A percentile compares a stretch with the other conserved stretches of the same genome.
Conservation (phyloP, 1,140 invertebrate species). For the Caenorhabditis briggsae region DNA sequence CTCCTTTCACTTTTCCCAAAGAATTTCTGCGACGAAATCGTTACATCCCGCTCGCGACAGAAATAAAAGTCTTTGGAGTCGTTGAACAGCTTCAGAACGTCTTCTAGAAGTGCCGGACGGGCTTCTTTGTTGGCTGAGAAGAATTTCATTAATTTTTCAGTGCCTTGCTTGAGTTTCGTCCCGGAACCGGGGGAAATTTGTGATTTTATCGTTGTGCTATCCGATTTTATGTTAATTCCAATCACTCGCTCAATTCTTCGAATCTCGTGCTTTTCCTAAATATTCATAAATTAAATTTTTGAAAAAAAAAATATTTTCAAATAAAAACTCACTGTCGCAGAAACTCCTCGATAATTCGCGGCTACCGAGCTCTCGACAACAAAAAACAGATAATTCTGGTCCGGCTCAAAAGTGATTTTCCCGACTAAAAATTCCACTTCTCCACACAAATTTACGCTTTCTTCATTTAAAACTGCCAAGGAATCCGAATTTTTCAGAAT, state of each 20-base stretch:
- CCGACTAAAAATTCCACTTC: constrained; percentile 28
- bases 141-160: constrained; percentile 70
- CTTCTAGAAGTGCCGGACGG: constrained; percentile 67
- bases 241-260: constrained; percentile 23
- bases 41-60: constrained; percentile 68
- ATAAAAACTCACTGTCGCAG: background rate
- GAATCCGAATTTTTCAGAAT: background rate
- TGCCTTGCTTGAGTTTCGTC: constrained; percentile 66
- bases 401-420: constrained; percentile 1
- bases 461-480: background rate
- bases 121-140: constrained; percentile 64
- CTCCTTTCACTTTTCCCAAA: background rate
- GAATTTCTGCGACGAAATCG: constrained; percentile 70
- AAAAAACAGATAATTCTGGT: constrained; percentile 23
- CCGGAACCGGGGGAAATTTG: constrained; percentile 1
- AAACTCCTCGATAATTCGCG: constrained; percentile 2
- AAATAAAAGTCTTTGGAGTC: constrained; percentile 75
- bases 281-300: too few species aligned
- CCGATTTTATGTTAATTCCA: constrained; percentile 20
- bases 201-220: background rate
- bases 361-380: constrained; percentile 29
- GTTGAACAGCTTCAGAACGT: constrained; percentile 73
- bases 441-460: background rate
- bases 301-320: background rate
- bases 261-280: background rate